A percentile compares a stretch with the other conserved stretches of the same genome.
Conservation (phyloP, 2,888 invertebrate species). For the Xestia sexstrigata region DNA sequence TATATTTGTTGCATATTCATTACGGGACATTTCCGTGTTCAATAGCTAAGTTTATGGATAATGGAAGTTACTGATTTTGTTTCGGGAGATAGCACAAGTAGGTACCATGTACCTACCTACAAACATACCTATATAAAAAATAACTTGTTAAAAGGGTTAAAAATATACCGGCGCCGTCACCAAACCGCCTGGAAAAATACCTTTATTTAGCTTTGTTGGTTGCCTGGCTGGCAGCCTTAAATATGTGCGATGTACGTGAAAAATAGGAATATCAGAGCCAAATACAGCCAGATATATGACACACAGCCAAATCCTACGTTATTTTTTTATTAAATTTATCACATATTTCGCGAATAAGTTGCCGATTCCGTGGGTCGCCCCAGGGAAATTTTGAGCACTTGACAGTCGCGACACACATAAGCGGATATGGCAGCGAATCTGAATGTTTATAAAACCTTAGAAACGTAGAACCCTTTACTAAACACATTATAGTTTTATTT, state of each 20-base stretch:
- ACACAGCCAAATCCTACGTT: constrained; percentile 21
- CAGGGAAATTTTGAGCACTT: constrained; percentile 59
- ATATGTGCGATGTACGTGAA: background rate
- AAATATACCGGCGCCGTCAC: background rate
- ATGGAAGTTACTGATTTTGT: background rate
- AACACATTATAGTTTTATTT: background rate
- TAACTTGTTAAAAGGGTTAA: background rate
- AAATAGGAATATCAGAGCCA: constrained; percentile 26
- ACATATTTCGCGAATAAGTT: constrained; percentile 58
- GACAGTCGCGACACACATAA: constrained; percentile 26
- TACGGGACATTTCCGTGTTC: background rate
- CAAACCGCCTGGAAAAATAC: background rate
- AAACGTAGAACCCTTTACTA: background rate
- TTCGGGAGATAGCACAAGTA: background rate
- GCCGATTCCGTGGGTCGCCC: constrained; percentile 52
- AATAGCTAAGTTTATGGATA: background rate
- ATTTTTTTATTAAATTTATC: constrained; percentile 58
- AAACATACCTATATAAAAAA: background rate
- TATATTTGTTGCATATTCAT: constrained; percentile 5
- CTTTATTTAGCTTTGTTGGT: background rate
- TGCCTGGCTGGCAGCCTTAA: background rate
- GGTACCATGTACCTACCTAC: too few relatives aligned
- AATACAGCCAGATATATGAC: constrained; percentile 5
- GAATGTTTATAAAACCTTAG: constrained; percentile 18
- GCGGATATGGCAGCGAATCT: constrained; percentile 35